phyloP scores from a whole-genome alignment of 2,888 invertebrate genomes.

The Odontomyia ornata region DNA sequence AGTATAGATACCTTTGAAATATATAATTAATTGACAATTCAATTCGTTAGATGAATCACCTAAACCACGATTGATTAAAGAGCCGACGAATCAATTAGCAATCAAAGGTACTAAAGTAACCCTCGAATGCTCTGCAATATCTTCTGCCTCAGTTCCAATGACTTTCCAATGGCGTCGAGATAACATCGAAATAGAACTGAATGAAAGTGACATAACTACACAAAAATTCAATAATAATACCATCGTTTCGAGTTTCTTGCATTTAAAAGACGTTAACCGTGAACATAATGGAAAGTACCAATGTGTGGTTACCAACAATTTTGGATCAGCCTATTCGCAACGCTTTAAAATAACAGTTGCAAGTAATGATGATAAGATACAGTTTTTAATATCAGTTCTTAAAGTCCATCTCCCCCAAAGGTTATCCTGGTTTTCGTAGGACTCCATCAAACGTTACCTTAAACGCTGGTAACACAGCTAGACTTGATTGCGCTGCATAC shows the following conservation, averaged over 20 bases:
- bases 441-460: conserved; percentile 86
- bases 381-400: no score
- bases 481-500: conserved; percentile 88
- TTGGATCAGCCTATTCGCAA: conserved; percentile 88
- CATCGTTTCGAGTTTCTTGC: conserved; percentile 76
- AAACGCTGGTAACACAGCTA: conserved; percentile 84
- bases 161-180: conserved; percentile 90
- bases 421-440: conserved; percentile 87
- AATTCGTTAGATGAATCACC: conserved; percentile 76
- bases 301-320: conserved; percentile 89
- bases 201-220: conserved; percentile 53
- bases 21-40: conserved; percentile 23
- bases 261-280: conserved; percentile 79
- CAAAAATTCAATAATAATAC: conserved; percentile 68
- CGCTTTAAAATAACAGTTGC: conserved; percentile 88
- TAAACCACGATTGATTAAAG: conserved; percentile 83
- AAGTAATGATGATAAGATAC: conserved; percentile 64
- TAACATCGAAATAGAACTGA: conserved; percentile 69
- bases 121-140: conserved; percentile 82
- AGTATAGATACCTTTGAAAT: conserved; percentile 52
- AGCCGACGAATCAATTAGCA: conserved; percentile 84
- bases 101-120: conserved; percentile 87
- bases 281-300: conserved; percentile 89
- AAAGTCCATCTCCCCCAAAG: conserved; percentile 60
- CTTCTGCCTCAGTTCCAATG: conserved; percentile 78